Percentiles rank a stretch among this genome's conserved stretches.
These are phyloP conservation scores for Micromesistius poutassou DNA, from an alignment of 2,797 vertebrate genomes.

Conservation along the genomic window DNA sequence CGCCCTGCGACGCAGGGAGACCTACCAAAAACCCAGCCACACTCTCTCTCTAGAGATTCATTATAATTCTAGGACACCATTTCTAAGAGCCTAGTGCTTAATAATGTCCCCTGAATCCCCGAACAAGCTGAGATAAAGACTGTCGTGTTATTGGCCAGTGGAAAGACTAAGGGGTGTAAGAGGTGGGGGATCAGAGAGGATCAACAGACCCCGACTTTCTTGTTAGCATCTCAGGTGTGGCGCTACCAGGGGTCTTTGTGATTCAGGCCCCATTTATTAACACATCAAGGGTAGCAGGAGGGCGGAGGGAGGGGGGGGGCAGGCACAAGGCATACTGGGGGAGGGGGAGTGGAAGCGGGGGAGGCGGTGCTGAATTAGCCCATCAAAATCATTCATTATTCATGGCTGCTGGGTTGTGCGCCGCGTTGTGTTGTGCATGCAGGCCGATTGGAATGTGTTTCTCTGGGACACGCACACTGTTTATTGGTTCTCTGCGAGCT, in stretches of 20 bases:
- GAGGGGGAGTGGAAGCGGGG: conserved; percentile 3
- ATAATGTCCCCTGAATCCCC: conserved; percentile 20
- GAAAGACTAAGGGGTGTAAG: neutral
- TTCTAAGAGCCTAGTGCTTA: conserved; percentile 19
- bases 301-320: neutral
- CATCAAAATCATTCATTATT: conserved; percentile 12
- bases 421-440: conserved; percentile 29
- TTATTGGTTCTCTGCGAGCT: conserved; percentile 25
- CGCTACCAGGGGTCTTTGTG: conserved; percentile 12
- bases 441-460: conserved; percentile 3
- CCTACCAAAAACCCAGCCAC: neutral
- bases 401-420: conserved; percentile 21
- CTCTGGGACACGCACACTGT: neutral
- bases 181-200: neutral
- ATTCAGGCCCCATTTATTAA: conserved; percentile 39
- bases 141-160: conserved; percentile 25
- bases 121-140: neutral
- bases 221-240: conserved; percentile 26
- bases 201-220: conserved; percentile 24
- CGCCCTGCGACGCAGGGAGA: too few species aligned
- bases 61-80: neutral
- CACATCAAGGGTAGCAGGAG: neutral
- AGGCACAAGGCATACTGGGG: neutral
- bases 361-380: conserved; percentile 10
- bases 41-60: neutral